Conservation (phyloP, 1,140 invertebrate species). For the Battus philenor region DNA sequence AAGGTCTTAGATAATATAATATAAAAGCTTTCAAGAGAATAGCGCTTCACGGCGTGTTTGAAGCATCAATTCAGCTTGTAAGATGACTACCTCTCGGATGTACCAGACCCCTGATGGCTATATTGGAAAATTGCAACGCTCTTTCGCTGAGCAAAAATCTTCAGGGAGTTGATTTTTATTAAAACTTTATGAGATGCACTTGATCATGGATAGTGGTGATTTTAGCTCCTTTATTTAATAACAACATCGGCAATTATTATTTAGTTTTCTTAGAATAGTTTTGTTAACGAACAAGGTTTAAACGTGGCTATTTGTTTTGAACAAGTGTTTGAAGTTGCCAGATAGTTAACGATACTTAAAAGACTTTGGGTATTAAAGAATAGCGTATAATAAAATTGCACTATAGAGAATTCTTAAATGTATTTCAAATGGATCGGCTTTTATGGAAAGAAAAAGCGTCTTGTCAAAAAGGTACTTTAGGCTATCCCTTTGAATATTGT, state of each 20-base stretch:
- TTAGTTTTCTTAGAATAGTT: no score
- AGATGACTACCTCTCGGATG: conserved; percentile 61
- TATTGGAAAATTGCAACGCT: conserved; percentile 69
- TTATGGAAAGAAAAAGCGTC: no score
- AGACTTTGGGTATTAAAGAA: no score
- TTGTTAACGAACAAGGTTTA: no score
- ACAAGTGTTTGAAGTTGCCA: no score
- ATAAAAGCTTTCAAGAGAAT: conserved; percentile 75
- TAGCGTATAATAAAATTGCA: no score
- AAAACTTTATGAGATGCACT: conserved; percentile 48
- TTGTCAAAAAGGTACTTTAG: no score
- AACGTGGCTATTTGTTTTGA: no score
- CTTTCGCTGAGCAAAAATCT: conserved; percentile 38
- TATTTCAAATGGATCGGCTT: no score
- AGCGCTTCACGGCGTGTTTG: conserved; percentile 66
- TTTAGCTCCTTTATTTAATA: conserved; percentile 15
- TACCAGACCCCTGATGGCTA: conserved; percentile 60
- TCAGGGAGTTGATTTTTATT: conserved; percentile 60
- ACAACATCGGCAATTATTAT: conserved; percentile 6
- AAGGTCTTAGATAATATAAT: conserved; percentile 75
- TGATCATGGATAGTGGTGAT: conserved; percentile 30
- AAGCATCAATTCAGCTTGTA: conserved; percentile 75
- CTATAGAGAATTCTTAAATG: no score
- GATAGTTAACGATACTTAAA: no score
- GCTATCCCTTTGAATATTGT: no score